Conservation (phyloP, 2,888 invertebrate species). For the Idaea aversata region DNA sequence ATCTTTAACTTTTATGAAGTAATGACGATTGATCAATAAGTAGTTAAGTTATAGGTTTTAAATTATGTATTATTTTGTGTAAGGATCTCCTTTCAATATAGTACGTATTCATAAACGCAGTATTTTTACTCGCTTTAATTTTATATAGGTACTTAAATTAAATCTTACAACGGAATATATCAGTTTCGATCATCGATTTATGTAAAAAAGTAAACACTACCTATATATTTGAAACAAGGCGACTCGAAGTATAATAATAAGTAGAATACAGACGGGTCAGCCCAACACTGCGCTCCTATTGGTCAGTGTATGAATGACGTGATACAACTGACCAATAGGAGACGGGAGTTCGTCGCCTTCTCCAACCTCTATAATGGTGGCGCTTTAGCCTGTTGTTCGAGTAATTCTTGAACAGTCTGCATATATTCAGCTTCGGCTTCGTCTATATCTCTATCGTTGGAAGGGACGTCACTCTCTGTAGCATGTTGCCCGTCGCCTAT, state of each 20-base stretch:
- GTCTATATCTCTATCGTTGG: constrained; percentile 58
- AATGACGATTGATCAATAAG: not conserved
- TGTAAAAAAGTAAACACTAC: no score
- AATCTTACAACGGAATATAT: no score
- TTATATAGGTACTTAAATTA: not conserved
- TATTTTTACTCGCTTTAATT: not conserved
- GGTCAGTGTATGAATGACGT: no score
- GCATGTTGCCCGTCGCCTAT: constrained; percentile 47
- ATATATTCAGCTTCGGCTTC: constrained; percentile 67
- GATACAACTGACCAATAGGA: not conserved
- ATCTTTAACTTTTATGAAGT: constrained; percentile 30
- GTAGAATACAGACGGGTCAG: no score
- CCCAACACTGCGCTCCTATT: no score
- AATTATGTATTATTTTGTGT: not conserved
- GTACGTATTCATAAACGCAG: not conserved
- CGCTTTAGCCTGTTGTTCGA: constrained; percentile 40
- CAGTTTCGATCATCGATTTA: no score
- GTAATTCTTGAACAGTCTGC: constrained; percentile 55
- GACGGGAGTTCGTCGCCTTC: not conserved
- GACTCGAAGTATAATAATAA: no score
- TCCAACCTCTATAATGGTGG: not conserved
- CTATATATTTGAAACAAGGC: no score
- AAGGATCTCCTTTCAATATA: not conserved
- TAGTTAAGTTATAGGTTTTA: not conserved
- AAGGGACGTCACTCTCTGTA: constrained; percentile 46